Evolutionary conservation across 2,113 vertebrate species (phyloP).

Genomic region (Grallaria varia): DNA sequence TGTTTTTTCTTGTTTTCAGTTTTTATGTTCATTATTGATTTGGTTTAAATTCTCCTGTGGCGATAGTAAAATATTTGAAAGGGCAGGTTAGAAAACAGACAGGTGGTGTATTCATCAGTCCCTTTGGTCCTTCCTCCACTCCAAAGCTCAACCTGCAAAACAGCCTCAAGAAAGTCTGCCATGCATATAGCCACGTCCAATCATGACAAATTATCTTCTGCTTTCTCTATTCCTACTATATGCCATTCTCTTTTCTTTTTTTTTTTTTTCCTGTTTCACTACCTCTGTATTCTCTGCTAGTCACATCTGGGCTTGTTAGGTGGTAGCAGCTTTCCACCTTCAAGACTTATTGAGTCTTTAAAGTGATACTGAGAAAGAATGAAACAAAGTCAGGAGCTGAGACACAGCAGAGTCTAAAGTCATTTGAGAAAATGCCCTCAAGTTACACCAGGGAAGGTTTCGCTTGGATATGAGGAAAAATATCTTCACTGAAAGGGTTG

Average conservation of each 20-base stretch:
- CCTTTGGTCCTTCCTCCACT: not conserved
- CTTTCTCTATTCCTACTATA: not conserved
- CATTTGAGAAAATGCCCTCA: not conserved
- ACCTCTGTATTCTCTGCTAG: not conserved
- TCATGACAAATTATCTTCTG: not conserved
- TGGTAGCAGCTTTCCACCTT: not conserved
- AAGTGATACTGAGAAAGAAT: not conserved
- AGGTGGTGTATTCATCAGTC: not conserved
- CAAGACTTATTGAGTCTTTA: fast-evolving
- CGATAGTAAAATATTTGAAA: not conserved
- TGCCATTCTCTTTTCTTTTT: not conserved
- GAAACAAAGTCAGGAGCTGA: not conserved
- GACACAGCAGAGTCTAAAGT: fast-evolving
- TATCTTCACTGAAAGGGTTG: not conserved
- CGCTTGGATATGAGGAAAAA: not conserved
- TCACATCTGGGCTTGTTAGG: not conserved
- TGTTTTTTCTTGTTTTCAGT: not conserved
- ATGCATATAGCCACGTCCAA: not conserved
- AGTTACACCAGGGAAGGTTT: not conserved
- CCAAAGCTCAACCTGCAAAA: not conserved
- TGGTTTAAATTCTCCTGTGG: not conserved
- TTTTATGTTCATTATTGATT: not conserved
- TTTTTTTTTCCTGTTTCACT: not conserved
- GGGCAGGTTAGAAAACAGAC: not conserved
- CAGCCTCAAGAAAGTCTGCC: not conserved